Evolutionary conservation across 2,797 vertebrate genomes (phyloP), one percentile per base, ranked within the genome.

Genomic region (Pangasius larnaudii): DNA sequence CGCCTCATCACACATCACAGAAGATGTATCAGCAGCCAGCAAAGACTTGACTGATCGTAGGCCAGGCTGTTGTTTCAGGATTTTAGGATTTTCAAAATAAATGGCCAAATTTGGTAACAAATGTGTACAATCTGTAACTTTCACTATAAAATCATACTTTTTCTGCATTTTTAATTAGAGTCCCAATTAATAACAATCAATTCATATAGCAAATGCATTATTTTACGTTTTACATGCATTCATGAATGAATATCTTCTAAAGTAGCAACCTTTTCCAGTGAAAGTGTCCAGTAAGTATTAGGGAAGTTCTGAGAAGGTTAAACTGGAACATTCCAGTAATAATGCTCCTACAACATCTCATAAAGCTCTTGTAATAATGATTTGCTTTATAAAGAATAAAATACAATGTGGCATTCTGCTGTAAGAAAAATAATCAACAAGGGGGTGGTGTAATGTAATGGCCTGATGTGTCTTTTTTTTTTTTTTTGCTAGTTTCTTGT

Each of bases 401-500:
- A 81, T 27, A 61, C 16, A 8, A 78, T 46, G 36, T 42, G 58
- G 36, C 58, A 81, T 61, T 61, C 79, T 42, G 58, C 36, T 27
- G 24, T 27, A n/a, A 3, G 24, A 27, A 61, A 81, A 61, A 61
- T 81, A 27, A 81, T 81, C 79, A 81, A 81, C 24, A 27, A 42
- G 11, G 11, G 58, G 36, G 24, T 42, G 33, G 36, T 61, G 79
- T 63, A 24, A 81, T 61, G 58, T 16, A 27, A 42, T 5, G 39
- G 79, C 58, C 11, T 6, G 36, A 13, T 42, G 79, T n/a, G 36
- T 18, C 22, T 81, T 27, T 77, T 51, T 79, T 81, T 81, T 81
- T 27, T 51, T 51, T 79, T 61, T 81, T 81, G 39, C 61, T 59
- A 81, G 78, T 27, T 42, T 81, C 79, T 61, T 27, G 13, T 63